phyloP scores from a whole-genome alignment of 2,797 vertebrate genomes.

The Enteromius paludinosus region DNA sequence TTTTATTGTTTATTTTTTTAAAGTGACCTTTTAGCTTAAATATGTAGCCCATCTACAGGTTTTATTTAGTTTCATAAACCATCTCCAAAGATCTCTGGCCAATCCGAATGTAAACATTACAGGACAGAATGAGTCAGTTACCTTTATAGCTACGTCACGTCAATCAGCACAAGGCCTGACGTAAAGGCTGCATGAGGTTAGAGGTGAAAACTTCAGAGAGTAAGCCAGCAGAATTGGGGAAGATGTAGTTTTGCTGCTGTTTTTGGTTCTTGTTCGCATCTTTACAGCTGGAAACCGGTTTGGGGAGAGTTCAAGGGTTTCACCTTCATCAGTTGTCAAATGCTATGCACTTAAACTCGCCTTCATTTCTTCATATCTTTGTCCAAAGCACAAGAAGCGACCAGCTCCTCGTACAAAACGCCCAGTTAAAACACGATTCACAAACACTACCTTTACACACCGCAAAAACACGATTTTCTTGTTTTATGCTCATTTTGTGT shows the following conservation, averaged over 20 bases:
- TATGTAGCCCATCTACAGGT: conserved; percentile 54
- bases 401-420: not conserved
- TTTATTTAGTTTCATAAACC: conserved; percentile 45
- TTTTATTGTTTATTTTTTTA: conserved; percentile 36
- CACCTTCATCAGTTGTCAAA: conserved; percentile 37
- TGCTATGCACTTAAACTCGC: conserved; percentile 58
- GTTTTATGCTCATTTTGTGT: not conserved
- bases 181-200: not conserved
- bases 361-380: conserved; percentile 22
- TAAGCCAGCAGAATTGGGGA: not conserved
- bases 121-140: not conserved
- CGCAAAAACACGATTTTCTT: not conserved
- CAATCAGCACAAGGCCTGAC: conserved; percentile 8
- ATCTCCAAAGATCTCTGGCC: conserved; percentile 59
- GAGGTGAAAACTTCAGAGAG: not conserved
- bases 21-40: conserved; percentile 58
- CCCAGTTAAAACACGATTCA: conserved; percentile 3
- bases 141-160: not conserved
- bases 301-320: conserved; percentile 28
- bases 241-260: not conserved
- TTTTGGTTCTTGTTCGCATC: not conserved
- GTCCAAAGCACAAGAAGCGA: conserved; percentile 45
- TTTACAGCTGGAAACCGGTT: not conserved
- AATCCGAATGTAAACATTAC: conserved; percentile 54
- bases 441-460: conserved; percentile 4